These are phyloP conservation scores for Heliconius eleuchia DNA, from an alignment of 1,140 invertebrate species.

Conservation along the genomic window DNA sequence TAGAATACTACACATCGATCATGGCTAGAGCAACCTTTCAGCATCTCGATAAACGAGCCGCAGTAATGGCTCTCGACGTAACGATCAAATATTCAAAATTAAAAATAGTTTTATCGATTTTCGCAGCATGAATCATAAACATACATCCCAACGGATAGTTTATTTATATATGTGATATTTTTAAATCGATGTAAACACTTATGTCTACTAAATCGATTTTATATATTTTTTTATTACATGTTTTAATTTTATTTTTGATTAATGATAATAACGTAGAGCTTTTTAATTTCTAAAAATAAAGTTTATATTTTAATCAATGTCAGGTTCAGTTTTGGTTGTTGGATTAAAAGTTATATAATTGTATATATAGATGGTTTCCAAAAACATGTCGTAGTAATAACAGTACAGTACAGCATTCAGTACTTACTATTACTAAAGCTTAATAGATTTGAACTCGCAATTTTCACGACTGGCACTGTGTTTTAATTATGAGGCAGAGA, in stretches of 20 bases:
- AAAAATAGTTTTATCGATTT: conserved; percentile 44
- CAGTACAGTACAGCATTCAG: too few relatives aligned
- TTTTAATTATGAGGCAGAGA: too few relatives aligned
- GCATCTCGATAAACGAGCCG: conserved; percentile 22
- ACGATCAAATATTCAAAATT: conserved; percentile 33
- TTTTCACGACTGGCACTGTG: too few relatives aligned
- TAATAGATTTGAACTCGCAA: too few relatives aligned
- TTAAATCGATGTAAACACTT: conserved; percentile 20
- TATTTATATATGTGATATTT: conserved; percentile 33
- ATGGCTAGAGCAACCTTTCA: conserved; percentile 1
- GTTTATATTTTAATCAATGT: not conserved
- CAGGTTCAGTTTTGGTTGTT: not conserved
- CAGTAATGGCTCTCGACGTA: conserved; percentile 33
- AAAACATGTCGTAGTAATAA: too few relatives aligned
- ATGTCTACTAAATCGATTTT: not conserved
- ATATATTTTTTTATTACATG: not conserved
- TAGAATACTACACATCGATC: conserved; percentile 27
- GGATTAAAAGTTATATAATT: not conserved
- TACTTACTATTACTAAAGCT: too few relatives aligned
- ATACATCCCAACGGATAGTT: conserved; percentile 33
- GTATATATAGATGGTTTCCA: too few relatives aligned
- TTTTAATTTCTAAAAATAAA: not conserved
- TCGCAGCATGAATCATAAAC: conserved; percentile 36
- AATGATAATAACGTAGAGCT: not conserved
- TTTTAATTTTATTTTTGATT: not conserved